Percentiles rank a stretch among this genome's conserved stretches.
phyloP scores from a whole-genome alignment of 2,113 vertebrate genomes.

The Tonatia bakeri region DNA sequence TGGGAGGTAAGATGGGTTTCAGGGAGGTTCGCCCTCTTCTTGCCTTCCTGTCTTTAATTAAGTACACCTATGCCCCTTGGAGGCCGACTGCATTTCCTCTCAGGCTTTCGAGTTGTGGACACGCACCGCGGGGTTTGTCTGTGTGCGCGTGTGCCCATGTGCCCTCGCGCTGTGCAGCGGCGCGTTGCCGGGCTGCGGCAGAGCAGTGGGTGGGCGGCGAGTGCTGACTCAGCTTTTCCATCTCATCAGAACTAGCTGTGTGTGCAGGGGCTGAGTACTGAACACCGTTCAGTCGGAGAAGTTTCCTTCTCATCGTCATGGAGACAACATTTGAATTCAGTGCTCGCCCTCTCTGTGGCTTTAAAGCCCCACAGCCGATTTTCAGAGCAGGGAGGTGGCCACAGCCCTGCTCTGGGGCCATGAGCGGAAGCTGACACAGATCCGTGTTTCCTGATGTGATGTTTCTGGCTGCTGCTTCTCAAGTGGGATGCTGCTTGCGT shows the following conservation, averaged over 20 bases:
- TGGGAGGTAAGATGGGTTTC: conserved; percentile 76
- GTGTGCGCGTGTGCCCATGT: background rate
- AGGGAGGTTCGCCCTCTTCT: background rate
- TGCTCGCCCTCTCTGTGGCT: background rate
- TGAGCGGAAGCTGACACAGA: background rate
- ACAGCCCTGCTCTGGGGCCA: background rate
- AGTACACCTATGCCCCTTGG: background rate
- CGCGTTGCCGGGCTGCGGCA: background rate
- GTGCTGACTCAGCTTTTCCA: background rate
- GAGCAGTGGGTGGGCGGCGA: background rate
- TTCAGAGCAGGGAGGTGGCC: background rate
- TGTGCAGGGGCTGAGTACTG: background rate
- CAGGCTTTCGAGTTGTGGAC: background rate
- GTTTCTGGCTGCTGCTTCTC: background rate
- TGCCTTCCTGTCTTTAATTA: background rate
- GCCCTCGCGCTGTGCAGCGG: background rate
- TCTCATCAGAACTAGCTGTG: background rate
- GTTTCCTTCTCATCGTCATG: background rate
- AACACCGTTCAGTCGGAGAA: background rate
- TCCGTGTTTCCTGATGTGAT: background rate
- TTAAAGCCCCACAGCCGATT: background rate
- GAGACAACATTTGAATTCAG: background rate
- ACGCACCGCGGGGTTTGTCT: background rate
- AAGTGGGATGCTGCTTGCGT: background rate
- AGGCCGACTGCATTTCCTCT: background rate